Base-by-base conservation (phyloP, 2,113 vertebrate genomes). In the Porphyrio hochstetteri region DNA sequence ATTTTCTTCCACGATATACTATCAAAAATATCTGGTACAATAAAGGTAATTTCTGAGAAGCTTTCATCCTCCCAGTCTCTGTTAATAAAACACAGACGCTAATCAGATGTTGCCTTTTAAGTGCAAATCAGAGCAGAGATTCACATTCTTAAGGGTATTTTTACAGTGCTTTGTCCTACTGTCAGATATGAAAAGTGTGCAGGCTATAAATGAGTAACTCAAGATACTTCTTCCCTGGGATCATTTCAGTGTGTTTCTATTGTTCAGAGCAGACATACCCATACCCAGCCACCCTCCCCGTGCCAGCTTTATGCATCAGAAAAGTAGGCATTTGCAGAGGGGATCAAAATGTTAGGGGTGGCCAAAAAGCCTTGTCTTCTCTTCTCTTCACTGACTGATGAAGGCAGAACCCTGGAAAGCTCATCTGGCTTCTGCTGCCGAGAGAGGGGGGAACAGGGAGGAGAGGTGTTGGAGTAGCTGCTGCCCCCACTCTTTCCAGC, bases 41-140 rank as follows among this genome's bases (percentile, higher is more conserved):
- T 86, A 78, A 71, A 94, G 29, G 31, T 81, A 71, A 53, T 88
- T 75, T 75, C 60, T 78, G 52, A 90, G 82, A 90, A 81, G 27
- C 27, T 64, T 91, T 95, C 76, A 78, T 90, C 38, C 5, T 81
- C 52, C 31, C 60, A 25, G 35, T 25, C 56, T 82, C 65, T 72
- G 27, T 70, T 96, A 93, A 72, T 88, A 94, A 86, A 96, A 88
- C 38, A 81, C 42, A 90, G 68, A 70, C 52, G 59, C 28, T 83
- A 86, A 90, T 92, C 68, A 90, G 88, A 90, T 71, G 24, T 57
- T 90, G 76, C 24, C 72, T 92, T 93, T 90, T 60, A 88, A 92
- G 71, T 83, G 78, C 82, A 93, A 93, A 93, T 88, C 60, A 55
- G 79, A 96, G 71, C 59, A 94, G 55, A 59, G 18, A 72, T 76